Percentiles rank a stretch among this genome's conserved stretches.
phyloP scores from a whole-genome alignment of 2,797 vertebrate species.

The Sciurus carolinensis region DNA sequence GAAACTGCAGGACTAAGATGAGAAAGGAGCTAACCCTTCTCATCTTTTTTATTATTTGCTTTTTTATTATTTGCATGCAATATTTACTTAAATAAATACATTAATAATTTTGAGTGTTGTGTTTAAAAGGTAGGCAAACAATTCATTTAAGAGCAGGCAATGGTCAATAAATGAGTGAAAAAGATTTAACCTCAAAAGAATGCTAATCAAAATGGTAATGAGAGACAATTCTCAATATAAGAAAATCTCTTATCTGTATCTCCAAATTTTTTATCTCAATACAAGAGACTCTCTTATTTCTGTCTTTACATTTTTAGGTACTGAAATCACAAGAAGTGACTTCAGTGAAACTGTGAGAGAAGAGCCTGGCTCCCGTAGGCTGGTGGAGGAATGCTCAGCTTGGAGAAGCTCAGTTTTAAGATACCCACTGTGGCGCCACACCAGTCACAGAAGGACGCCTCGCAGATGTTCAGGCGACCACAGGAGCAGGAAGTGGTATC shows the following conservation, averaged over 20 bases:
- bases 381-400: accelerated
- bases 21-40: not conserved
- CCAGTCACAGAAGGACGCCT: slow-evolving; percentile 94
- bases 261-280: not conserved
- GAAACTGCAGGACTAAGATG: not conserved
- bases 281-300: not conserved
- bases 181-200: slow-evolving; percentile 66
- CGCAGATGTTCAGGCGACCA: slow-evolving; percentile 85
- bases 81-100: not conserved
- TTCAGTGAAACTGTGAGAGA: not conserved
- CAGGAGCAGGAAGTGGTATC: slow-evolving; percentile 91
- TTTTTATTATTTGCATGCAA: not conserved
- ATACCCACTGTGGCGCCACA: slow-evolving; percentile 92
- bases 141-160: slow-evolving; percentile 31
- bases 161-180: not conserved
- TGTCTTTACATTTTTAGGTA: slow-evolving; percentile 23
- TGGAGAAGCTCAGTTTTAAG: not conserved
- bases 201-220: slow-evolving; percentile 20
- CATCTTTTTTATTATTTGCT: not conserved
- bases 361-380: not conserved
- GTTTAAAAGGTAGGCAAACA: slow-evolving; percentile 33
- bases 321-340: slow-evolving; percentile 54
- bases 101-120: not conserved
- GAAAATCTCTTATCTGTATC: not conserved
- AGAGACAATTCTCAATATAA: not conserved